These are phyloP conservation scores for Cyclura pinguis DNA, from an alignment of 2,797 vertebrate genomes.

Conservation along the genomic window DNA sequence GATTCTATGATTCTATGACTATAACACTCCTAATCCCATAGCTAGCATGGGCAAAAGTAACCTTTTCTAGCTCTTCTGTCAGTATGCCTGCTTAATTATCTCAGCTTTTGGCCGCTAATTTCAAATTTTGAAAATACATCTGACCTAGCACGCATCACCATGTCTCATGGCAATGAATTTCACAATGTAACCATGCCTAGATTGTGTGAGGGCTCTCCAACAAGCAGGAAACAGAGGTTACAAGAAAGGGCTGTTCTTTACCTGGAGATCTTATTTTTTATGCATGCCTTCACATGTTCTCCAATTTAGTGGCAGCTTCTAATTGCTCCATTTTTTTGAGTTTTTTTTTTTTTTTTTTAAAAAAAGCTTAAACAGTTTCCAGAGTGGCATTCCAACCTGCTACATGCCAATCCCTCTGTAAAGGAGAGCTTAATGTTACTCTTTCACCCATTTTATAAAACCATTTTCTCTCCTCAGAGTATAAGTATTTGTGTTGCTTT, in stretches of 20 bases:
- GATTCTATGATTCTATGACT: no score
- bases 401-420: constrained; percentile 51
- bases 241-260: not conserved
- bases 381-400: constrained; percentile 44
- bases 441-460: not conserved
- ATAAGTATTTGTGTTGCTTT: not conserved
- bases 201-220: not conserved
- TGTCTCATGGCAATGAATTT: not conserved
- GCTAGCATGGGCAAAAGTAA: no score
- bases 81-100: not conserved
- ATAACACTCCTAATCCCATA: no score
- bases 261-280: not conserved
- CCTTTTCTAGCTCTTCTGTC: not conserved
- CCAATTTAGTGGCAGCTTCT: not conserved
- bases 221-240: not conserved
- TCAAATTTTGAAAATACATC: not conserved
- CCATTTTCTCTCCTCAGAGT: not conserved
- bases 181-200: not conserved
- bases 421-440: constrained; percentile 38
- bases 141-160: not conserved
- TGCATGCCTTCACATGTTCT: not conserved
- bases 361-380: constrained; percentile 7
- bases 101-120: not conserved
- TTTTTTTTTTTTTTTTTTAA: not conserved
- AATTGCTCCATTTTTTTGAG: not conserved